Conservation (phyloP, 2,113 vertebrate genomes). For the Hemibagrus wyckioides region DNA sequence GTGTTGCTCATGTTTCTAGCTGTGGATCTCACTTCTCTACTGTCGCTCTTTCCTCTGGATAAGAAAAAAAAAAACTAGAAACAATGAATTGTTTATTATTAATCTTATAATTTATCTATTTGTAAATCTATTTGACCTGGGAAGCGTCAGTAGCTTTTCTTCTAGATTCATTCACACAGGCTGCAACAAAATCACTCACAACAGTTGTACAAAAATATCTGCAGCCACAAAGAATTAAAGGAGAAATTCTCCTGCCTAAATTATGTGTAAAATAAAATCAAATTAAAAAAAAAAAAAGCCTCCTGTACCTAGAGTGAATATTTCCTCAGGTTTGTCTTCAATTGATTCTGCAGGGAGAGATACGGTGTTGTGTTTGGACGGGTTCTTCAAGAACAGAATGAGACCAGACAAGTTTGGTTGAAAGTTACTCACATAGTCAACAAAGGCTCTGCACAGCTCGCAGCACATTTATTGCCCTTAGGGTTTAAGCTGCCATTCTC, state of each 20-base stretch:
- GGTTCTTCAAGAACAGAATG: slow-evolving; percentile 12
- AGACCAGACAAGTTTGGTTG: neutral
- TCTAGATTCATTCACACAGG: neutral
- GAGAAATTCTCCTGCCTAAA: neutral
- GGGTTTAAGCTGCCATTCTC: slow-evolving; percentile 13
- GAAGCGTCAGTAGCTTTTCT: neutral
- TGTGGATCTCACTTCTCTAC: neutral
- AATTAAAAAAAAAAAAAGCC: no score
- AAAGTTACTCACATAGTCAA: slow-evolving; percentile 22
- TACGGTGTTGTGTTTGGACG: neutral
- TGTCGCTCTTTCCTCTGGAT: neutral
- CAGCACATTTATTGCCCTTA: neutral
- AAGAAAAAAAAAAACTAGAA: neutral
- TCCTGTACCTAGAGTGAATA: neutral
- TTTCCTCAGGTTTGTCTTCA: neutral
- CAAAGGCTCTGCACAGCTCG: slow-evolving; percentile 7
- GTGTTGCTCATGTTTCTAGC: slow-evolving; percentile 37
- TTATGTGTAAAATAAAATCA: neutral
- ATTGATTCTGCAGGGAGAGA: neutral
- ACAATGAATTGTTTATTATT: neutral
- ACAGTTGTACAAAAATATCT: neutral
- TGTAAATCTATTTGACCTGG: neutral
- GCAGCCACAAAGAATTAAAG: neutral
- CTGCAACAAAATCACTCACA: neutral
- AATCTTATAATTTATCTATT: slow-evolving; percentile 2